Evolutionary conservation across 2,888 invertebrate genomes (phyloP).

Genomic region (Venusia cambrica): DNA sequence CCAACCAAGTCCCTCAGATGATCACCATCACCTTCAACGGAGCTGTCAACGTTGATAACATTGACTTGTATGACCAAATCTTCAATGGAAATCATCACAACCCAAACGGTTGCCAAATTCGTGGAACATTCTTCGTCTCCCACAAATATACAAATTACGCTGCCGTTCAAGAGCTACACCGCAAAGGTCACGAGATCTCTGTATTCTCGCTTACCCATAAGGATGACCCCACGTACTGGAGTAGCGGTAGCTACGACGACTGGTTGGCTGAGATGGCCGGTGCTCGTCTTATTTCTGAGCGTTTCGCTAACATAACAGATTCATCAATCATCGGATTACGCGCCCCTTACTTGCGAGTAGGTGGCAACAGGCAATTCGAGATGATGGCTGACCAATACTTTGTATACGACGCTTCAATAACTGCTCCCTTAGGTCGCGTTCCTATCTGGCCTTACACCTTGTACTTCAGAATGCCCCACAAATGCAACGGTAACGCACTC

Average conservation of each 20-base stretch:
- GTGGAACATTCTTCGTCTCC: constrained; percentile 94
- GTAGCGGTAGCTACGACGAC: constrained; percentile 91
- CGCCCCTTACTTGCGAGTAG: constrained; percentile 93
- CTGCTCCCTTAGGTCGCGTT: constrained; percentile 92
- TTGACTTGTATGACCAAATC: constrained; percentile 94
- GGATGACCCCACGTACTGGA: constrained; percentile 95
- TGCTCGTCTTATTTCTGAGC: constrained; percentile 90
- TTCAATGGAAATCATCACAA: constrained; percentile 92
- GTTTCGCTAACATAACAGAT: constrained; percentile 95
- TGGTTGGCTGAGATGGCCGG: constrained; percentile 98
- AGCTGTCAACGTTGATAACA: constrained; percentile 95
- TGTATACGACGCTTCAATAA: constrained; percentile 96
- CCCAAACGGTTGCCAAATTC: constrained; percentile 93
- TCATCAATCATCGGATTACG: constrained; percentile 94
- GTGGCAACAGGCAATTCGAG: constrained; percentile 96
- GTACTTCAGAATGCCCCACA: constrained; percentile 98
- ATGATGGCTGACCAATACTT: constrained; percentile 98
- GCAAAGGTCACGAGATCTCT: constrained; percentile 94
- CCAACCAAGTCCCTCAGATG: constrained; percentile 95
- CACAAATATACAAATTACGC: constrained; percentile 97
- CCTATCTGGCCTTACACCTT: constrained; percentile 99
- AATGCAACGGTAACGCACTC: constrained; percentile 96
- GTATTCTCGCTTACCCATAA: constrained; percentile 96
- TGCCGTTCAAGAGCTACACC: constrained; percentile 92
- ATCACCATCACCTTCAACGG: constrained; percentile 96